Conservation (phyloP, 1,140 invertebrate species). For the Ceratosolen fusciceps region DNA sequence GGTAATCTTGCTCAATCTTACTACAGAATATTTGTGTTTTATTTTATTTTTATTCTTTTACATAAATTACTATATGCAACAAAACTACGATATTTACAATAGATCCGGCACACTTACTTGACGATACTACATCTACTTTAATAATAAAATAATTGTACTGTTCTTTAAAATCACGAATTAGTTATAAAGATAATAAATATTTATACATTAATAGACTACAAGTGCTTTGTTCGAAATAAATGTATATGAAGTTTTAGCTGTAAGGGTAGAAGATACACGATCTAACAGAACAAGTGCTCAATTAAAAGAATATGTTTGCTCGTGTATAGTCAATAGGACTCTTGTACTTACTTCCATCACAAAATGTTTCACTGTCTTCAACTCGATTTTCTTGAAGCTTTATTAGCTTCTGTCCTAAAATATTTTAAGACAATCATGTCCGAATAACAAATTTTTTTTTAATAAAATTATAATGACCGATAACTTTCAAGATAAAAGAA, state of each 20-base stretch:
- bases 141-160: background rate
- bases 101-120: no score
- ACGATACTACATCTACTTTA: no score
- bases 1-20: background rate
- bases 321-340: background rate
- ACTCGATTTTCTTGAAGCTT: background rate
- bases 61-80: background rate
- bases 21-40: background rate
- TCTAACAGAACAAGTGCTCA: background rate
- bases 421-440: background rate
- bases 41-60: background rate
- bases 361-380: background rate
- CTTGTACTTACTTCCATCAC: background rate
- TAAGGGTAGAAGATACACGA: background rate
- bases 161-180: background rate
- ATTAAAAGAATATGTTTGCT: background rate
- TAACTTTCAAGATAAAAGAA: no score
- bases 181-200: no score
- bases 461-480: no score
- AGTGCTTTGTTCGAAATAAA: no score
- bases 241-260: no score
- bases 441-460: background rate
- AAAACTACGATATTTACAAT: no score
- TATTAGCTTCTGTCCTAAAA: background rate
- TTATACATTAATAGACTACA: no score